Conservation (phyloP, 1,140 invertebrate species). For the Heliconius congener region DNA sequence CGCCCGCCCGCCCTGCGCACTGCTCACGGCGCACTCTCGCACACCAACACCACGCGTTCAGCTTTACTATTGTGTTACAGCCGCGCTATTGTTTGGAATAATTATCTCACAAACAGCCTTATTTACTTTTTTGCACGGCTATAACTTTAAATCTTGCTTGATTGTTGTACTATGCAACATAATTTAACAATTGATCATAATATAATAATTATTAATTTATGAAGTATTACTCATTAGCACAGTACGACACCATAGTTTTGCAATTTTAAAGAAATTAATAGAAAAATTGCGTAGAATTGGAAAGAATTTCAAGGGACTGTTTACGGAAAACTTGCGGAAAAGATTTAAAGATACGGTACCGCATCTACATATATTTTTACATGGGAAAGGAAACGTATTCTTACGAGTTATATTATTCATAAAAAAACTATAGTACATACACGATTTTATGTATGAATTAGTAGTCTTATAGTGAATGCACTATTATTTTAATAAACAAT, state of each 20-base stretch:
- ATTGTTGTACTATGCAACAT: neutral
- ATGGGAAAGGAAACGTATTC: too few relatives aligned
- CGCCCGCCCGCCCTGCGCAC: slow-evolving; percentile 60
- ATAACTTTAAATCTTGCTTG: neutral
- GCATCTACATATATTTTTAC: too few relatives aligned
- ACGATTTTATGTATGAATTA: too few relatives aligned
- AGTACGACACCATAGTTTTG: neutral
- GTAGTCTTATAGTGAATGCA: too few relatives aligned
- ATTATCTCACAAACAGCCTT: neutral
- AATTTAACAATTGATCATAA: neutral
- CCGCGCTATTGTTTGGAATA: neutral
- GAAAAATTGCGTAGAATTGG: too few relatives aligned
- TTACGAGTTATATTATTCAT: too few relatives aligned
- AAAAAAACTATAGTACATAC: too few relatives aligned
- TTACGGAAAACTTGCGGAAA: neutral
- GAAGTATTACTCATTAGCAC: neutral
- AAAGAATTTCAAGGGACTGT: neutral
- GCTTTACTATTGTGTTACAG: neutral
- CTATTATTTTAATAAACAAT: neutral
- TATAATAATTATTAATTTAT: neutral
- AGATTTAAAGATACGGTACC: too few relatives aligned
- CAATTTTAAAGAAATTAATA: neutral
- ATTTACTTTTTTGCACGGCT: too few relatives aligned
- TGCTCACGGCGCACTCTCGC: slow-evolving; percentile 29
- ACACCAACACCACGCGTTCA: slow-evolving; percentile 18